Evolutionary conservation across 2,797 vertebrate species (phyloP), one percentile per base, ranked within the genome.

Genomic region (Salarias fasciatus): DNA sequence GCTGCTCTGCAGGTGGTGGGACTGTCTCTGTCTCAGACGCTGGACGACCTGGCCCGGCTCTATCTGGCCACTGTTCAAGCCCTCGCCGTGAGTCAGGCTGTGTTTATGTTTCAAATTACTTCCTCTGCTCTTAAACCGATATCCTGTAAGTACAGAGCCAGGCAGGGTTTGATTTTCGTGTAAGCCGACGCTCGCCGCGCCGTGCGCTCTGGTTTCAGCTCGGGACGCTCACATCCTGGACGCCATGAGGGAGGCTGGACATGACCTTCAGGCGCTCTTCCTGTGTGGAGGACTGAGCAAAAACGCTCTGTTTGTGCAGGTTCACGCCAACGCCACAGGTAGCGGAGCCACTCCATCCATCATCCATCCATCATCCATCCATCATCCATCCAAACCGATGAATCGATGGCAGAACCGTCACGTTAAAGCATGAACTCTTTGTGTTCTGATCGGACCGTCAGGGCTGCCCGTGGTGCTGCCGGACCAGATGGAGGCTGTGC

Each of bases 261-360:
- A 97, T 75, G 91, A 84, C 35, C 91, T 98, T 90, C 93, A 49
- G 64, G 94, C 95, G 0, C 88, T 99, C 62, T 98, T 97, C 76
- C 86, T 98, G 64, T 98, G 97, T 1, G 97, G 97, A 0, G 97
- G 97, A 5, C 88, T 98, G 78, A 98, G 97, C 93, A 99, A 98
- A 90, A 99, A 98, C 48, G 57, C 90, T 2, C 92, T 99, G 63
- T 98, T 95, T 71, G 95, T 98, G 42, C 95, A 96, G 88, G 93
- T 94, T 82, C 96, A 99, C 0, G 95, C 97, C 1, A 97, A 96
- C 53, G 91, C 95, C 40, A 95, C 95, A 55, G 96, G 97, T 98
- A n/a, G n/a, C n/a, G n/a, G n/a, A n/a, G n/a, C n/a, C n/a, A n/a
- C n/a, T n/a, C n/a, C n/a, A n/a, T n/a, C n/a, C n/a, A n/a, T n/a